Percentiles rank a stretch among this genome's conserved stretches.
phyloP scores from a whole-genome alignment of 2,888 invertebrate genomes.

The Actias luna region DNA sequence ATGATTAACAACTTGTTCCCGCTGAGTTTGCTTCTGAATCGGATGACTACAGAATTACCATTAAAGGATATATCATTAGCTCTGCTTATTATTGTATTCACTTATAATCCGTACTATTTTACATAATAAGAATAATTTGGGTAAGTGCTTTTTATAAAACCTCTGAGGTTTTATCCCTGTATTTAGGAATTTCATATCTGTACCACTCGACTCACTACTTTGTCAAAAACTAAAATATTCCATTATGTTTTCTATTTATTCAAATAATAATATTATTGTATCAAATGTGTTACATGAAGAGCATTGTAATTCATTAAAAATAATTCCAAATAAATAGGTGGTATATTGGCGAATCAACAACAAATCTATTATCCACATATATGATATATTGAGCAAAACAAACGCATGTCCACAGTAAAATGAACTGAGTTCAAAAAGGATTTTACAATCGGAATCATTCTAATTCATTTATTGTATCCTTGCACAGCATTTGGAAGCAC shows the following conservation, averaged over 20 bases:
- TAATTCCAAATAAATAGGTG: slow-evolving; percentile 10
- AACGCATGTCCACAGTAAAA: slow-evolving; percentile 8
- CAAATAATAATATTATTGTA: background rate
- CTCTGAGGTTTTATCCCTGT: slow-evolving; percentile 56
- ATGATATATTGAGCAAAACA: slow-evolving; percentile 13
- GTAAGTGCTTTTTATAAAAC: slow-evolving; percentile 42
- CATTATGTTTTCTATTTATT: background rate
- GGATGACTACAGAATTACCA: slow-evolving; percentile 36
- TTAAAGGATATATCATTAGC: slow-evolving; percentile 38
- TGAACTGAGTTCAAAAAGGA: slow-evolving; percentile 6
- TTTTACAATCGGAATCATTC: slow-evolving; percentile 10
- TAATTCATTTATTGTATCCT: slow-evolving; percentile 39
- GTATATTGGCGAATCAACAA: background rate
- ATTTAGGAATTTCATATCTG: slow-evolving; percentile 52
- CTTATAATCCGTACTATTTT: slow-evolving; percentile 38
- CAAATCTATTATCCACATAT: background rate
- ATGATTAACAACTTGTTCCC: slow-evolving; percentile 68
- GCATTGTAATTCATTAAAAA: background rate
- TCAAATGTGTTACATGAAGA: background rate
- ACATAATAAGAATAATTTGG: slow-evolving; percentile 12
- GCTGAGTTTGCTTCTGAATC: slow-evolving; percentile 45
- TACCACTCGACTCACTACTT: slow-evolving; percentile 46
- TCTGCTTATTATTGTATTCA: slow-evolving; percentile 38
- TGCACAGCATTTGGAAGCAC: slow-evolving; percentile 53
- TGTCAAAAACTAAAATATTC: slow-evolving; percentile 39